phyloP scores from a whole-genome alignment of 1,140 invertebrate genomes.

The Ylistrum balloti region DNA sequence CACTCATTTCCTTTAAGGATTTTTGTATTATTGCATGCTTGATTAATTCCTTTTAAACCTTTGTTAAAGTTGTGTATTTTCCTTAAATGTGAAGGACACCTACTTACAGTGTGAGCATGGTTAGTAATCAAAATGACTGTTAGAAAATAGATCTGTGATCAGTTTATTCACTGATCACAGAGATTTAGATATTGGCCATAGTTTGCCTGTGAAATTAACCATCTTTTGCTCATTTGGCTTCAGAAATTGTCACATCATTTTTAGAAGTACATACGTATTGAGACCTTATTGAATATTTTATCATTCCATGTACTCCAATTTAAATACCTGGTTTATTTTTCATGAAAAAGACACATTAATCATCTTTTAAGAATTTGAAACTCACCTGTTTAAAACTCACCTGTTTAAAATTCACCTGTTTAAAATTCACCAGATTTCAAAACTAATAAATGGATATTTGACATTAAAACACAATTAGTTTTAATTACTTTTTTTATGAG shows the following conservation, averaged over 20 bases:
- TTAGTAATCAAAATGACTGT: not conserved
- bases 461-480: not conserved
- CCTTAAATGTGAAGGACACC: not conserved
- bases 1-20: not conserved
- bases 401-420: no score
- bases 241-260: not conserved
- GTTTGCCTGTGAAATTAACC: not conserved
- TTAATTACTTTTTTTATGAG: not conserved
- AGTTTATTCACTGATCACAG: not conserved
- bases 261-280: not conserved
- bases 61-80: not conserved
- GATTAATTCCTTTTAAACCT: not conserved
- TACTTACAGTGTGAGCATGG: not conserved
- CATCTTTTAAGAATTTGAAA: not conserved
- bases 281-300: not conserved
- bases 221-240: not conserved
- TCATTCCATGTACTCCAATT: not conserved
- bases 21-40: not conserved
- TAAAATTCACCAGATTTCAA: no score
- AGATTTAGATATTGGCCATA: not conserved
- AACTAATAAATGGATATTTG: not conserved
- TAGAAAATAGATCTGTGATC: not conserved
- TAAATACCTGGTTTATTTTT: not conserved
- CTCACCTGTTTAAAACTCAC: not conserved
- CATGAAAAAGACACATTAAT: slow-evolving; percentile 20